Conservation (phyloP, 2,113 vertebrate genomes). For the Callipepla squamata region DNA sequence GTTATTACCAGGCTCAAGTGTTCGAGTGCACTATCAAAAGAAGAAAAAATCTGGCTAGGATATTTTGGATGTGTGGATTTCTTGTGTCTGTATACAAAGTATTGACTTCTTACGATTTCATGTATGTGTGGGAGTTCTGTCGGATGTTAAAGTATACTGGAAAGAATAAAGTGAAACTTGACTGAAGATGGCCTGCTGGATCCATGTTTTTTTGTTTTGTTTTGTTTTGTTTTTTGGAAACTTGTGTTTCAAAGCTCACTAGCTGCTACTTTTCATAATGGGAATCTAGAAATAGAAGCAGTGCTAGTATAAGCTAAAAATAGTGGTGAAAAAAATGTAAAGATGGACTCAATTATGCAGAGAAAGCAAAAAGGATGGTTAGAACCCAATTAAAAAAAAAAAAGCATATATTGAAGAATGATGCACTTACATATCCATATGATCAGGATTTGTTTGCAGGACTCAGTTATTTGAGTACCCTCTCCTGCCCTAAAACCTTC, state of each 20-base stretch:
- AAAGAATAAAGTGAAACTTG: background rate
- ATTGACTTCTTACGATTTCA: background rate
- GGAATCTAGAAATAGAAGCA: background rate
- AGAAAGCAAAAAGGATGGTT: background rate
- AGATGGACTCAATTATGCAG: background rate
- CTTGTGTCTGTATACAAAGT: background rate
- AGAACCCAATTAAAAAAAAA: background rate
- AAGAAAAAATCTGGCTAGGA: rapidly evolving
- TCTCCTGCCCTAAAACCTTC: background rate
- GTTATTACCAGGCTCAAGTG: background rate
- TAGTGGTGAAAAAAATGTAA: rapidly evolving
- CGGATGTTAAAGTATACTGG: background rate
- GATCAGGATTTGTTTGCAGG: background rate
- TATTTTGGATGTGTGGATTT: background rate
- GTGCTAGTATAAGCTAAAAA: background rate
- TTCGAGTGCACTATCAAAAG: background rate
- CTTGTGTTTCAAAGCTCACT: background rate
- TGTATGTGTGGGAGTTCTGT: background rate
- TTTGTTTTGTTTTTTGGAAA: background rate
- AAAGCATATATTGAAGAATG: background rate
- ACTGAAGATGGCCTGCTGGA: background rate
- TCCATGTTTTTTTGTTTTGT: no score
- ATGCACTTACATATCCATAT: background rate
- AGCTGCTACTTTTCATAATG: background rate
- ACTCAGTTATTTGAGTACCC: background rate